Base-by-base conservation (phyloP, 2,113 vertebrate species). In the Scopus umbretta region DNA sequence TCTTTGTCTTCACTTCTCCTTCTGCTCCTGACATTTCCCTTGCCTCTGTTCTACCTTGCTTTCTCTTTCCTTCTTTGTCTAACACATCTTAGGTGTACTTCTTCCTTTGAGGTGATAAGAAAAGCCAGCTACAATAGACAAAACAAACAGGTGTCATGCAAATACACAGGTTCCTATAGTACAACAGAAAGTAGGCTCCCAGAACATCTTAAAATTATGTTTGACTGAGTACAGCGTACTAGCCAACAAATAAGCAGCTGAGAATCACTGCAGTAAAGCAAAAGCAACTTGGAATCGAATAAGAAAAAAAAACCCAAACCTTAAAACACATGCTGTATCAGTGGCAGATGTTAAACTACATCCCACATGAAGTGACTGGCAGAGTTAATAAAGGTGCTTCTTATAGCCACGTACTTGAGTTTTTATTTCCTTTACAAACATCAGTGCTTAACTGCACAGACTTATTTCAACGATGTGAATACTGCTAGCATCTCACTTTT, bases 81-180 rank as follows among this genome's bases (percentile, higher is more conserved):
- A 79, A 58, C 10, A 38, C 4, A 15, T 18, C 21, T 55, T 34
- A 78, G 3, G 9, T 3, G 1, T 27, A 55, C 45, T 67, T 88
- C 32, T 59, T 81, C 53, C 27, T 88, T 50, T 74, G 18, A 85
- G 12, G 6, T 0, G 3, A 18, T 30, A 45, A 73, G 10, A 78
- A 79, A 91, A 91, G 7, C 1, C 22, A 88, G n/a, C 21, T 85
- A 45, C 18, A 76, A 27, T 0, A 87, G 15, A 30, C 8, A 56
- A 59, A 65, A 68, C 6, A 76, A 63, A 55, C 25, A n/a, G 6
- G 3, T 50, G 32, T 26, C 18, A 50, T 34, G 25, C 8, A 67
- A 80, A 90, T 45, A 56, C 7, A 34, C 0, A 0, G 6, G 9
- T 62, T n/a, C 19, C 16, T 50, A 23, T 3, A 73, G n/a, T 7